Conservation (phyloP, 1,140 invertebrate genomes). For the Patella vulgata region DNA sequence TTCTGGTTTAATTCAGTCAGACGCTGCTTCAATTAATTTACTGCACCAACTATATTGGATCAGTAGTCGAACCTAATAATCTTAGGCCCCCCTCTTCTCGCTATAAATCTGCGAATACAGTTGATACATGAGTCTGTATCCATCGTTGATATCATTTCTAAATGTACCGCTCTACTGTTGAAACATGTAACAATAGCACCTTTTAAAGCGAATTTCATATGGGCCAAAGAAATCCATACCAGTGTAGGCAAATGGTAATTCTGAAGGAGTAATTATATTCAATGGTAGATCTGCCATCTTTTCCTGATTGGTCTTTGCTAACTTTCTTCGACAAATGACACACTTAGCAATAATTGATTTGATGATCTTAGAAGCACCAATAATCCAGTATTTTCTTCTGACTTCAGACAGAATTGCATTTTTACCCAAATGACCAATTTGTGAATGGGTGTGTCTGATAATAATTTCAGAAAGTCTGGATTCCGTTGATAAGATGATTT, state of each 20-base stretch:
- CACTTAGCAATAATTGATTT: slow-evolving; percentile 7
- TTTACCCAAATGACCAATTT: slow-evolving; percentile 13
- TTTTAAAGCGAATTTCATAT: slow-evolving; percentile 39
- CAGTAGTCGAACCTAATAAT: slow-evolving; percentile 16
- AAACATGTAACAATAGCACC: slow-evolving; percentile 46
- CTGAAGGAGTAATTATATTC: slow-evolving; percentile 18
- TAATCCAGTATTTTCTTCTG: slow-evolving; percentile 18
- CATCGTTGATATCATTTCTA: slow-evolving; percentile 33
- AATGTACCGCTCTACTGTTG: slow-evolving; percentile 31
- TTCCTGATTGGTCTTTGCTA: slow-evolving; percentile 8
- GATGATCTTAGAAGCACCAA: slow-evolving; percentile 6
- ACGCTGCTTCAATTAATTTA: slow-evolving; percentile 29
- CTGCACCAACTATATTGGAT: slow-evolving; percentile 31
- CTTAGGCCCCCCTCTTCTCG: slow-evolving; percentile 21
- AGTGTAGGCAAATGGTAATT: slow-evolving; percentile 39
- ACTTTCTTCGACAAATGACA: neutral
- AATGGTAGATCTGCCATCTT: slow-evolving; percentile 30
- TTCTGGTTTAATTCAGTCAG: slow-evolving; percentile 27
- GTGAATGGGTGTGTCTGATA: slow-evolving; percentile 9
- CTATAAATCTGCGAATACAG: slow-evolving; percentile 28
- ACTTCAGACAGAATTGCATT: slow-evolving; percentile 14
- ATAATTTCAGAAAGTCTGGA: slow-evolving; percentile 13
- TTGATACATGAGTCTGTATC: slow-evolving; percentile 34
- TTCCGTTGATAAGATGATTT: slow-evolving; percentile 19
- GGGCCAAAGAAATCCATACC: slow-evolving; percentile 53